Evolutionary conservation across 2,888 invertebrate species (phyloP), one percentile per base, ranked within the genome.

Genomic region (Eupelmus urozonus): DNA sequence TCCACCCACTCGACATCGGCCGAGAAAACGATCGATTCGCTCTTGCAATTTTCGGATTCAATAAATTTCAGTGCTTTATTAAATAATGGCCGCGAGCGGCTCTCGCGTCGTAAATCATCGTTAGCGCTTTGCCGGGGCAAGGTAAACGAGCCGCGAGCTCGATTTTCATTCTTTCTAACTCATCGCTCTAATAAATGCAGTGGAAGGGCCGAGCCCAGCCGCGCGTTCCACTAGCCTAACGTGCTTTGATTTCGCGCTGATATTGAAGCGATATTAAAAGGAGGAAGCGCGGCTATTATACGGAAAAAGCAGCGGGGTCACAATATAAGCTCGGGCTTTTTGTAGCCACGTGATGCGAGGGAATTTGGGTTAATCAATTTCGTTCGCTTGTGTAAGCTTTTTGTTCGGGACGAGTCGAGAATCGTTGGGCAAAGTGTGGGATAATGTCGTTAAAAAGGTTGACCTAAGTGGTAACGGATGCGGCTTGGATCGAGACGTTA

Each of bases 101-200:
- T 13, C 29, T 23, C 45, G 45, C 66, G 70, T 20, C 53, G 34
- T 73, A 73, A 73, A 62, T 73, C 69, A 57, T 42, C 40, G 45
- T 66, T 65, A 66, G 40, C 34, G 42, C 13, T 13, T 49, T 25
- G 4, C 34, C 3, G 40, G 59, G 40, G 59, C 51, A n/a, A 13
- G 27, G n/a, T 25, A 40, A 62, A 45, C 9, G 9, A 57, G 18
- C 20, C 62, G 11, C 60, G 9, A 34, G 34, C 42, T 73, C 60
- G 34, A 69, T 78, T 74, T 69, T 62, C 25, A 69, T 62, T 55
- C 18, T 49, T 49, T 60, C 9, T 34, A 45, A 18, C 67, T 63
- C 69, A 55, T 66, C 78, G 69, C 57, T 70, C 29, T 59, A 65
- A 74, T 74, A 74, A 74, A 65, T 49, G 63, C 60, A 49, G 70